phyloP scores from a whole-genome alignment of 2,113 vertebrate genomes.

The Loxodonta africana region DNA sequence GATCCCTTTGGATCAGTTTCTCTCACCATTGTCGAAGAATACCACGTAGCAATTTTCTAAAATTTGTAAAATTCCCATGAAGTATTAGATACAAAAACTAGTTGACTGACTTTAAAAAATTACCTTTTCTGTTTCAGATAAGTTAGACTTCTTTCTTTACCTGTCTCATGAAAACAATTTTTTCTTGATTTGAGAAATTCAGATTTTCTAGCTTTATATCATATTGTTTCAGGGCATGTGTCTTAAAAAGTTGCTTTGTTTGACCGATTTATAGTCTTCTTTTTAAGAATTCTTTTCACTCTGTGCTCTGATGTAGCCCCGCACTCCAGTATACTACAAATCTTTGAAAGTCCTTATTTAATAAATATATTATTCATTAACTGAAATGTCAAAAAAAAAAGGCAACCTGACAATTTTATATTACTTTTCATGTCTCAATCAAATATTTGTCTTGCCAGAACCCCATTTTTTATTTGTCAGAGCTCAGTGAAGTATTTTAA shows the following conservation, averaged over 20 bases:
- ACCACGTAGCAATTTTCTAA: background rate
- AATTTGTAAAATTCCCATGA: background rate
- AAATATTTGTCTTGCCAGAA: conserved; percentile 63
- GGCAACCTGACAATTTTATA: background rate
- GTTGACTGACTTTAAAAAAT: background rate
- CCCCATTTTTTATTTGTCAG: conserved; percentile 64
- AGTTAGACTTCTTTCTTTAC: background rate
- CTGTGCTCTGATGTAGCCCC: background rate
- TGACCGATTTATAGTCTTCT: background rate
- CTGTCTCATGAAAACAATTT: background rate
- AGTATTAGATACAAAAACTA: background rate
- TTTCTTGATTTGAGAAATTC: background rate
- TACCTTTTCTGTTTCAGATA: conserved; percentile 36
- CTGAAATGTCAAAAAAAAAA: conserved; percentile 28
- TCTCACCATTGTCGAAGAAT: background rate
- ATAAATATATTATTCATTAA: conserved; percentile 31
- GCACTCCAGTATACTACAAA: background rate
- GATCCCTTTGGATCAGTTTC: background rate
- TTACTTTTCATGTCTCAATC: conserved; percentile 59
- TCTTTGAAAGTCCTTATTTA: conserved; percentile 44
- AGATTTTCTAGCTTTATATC: background rate
- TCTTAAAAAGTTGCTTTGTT: conserved; percentile 30
- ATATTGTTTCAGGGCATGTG: background rate
- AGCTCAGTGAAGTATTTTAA: conserved; percentile 57
- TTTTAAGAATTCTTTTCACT: conserved; percentile 26